Conservation (phyloP, 2,113 vertebrate species). For the Neolamprologus cancellatus region DNA sequence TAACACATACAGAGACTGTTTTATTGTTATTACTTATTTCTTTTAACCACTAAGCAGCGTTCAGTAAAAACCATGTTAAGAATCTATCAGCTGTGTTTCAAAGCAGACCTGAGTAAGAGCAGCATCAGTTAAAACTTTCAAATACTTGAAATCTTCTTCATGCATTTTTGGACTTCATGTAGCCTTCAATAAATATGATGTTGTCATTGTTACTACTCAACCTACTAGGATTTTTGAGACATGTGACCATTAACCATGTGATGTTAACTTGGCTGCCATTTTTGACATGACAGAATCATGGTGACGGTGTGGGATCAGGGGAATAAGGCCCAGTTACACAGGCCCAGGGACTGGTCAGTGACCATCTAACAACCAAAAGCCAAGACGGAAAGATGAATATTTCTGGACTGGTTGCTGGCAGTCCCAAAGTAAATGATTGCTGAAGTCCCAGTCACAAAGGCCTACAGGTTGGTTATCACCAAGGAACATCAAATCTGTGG, state of each 20-base stretch:
- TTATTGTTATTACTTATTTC: neutral
- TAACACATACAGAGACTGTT: neutral
- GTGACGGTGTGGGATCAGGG: neutral
- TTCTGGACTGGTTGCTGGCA: neutral
- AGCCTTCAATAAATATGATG: neutral
- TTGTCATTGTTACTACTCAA: neutral
- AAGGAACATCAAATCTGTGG: neutral
- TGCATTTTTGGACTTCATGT: neutral
- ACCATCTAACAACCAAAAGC: neutral
- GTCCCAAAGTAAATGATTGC: neutral
- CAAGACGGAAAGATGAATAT: neutral
- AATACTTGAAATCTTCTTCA: neutral
- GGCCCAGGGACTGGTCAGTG: neutral
- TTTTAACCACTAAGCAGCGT: neutral
- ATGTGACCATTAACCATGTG: neutral
- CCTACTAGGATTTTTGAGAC: neutral
- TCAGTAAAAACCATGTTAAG: neutral
- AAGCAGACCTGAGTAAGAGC: neutral
- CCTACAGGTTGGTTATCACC: neutral
- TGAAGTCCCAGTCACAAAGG: neutral
- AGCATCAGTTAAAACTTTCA: neutral
- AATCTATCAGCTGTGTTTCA: neutral
- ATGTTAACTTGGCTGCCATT: neutral
- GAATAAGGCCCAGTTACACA: neutral
- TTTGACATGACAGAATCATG: neutral